Percentiles rank a stretch among this genome's conserved stretches.
Evolutionary conservation across 2,113 vertebrate species (phyloP).

Genomic region (Xenopus tropicalis): DNA sequence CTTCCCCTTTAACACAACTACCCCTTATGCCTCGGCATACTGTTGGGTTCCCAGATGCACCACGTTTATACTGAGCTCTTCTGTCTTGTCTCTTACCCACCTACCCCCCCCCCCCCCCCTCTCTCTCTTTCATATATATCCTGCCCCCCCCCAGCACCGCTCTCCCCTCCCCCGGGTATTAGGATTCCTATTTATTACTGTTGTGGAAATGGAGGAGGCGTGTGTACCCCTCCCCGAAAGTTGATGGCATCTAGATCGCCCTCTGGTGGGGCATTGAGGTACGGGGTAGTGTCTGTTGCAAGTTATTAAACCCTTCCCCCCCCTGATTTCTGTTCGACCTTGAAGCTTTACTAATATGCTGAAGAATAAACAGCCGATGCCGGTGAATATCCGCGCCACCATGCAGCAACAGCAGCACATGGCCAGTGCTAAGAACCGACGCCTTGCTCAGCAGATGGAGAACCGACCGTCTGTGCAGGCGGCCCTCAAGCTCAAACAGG

Average conservation of each 20-base stretch:
- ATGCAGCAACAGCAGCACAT: slow-evolving; percentile 92
- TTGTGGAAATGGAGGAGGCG: slow-evolving; percentile 59
- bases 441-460: slow-evolving; percentile 99
- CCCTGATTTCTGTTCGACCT: slow-evolving; percentile 80
- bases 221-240: slow-evolving; percentile 4
- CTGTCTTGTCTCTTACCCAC: too few relatives aligned
- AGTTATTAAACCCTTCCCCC: slow-evolving; percentile 67
- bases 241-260: slow-evolving; percentile 67
- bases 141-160: slow-evolving; percentile 35
- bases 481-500: slow-evolving; percentile 94
- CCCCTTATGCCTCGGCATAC: too few relatives aligned
- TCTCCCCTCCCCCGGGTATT: slow-evolving; percentile 46
- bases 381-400: slow-evolving; percentile 93
- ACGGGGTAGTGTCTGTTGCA: slow-evolving; percentile 60
- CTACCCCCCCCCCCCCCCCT: slow-evolving; percentile 42
- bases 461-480: slow-evolving; percentile 96
- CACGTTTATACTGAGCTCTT: too few relatives aligned
- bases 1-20: too few relatives aligned
- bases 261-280: slow-evolving; percentile 68
- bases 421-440: slow-evolving; percentile 95
- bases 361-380: slow-evolving; percentile 99
- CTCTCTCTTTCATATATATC: slow-evolving; percentile 41
- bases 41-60: too few relatives aligned
- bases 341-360: slow-evolving; percentile 99
- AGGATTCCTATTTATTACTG: slow-evolving; percentile 58